These are phyloP conservation scores for Ciconia stormi DNA, from an alignment of 2,113 vertebrate species.

Conservation along the genomic window DNA sequence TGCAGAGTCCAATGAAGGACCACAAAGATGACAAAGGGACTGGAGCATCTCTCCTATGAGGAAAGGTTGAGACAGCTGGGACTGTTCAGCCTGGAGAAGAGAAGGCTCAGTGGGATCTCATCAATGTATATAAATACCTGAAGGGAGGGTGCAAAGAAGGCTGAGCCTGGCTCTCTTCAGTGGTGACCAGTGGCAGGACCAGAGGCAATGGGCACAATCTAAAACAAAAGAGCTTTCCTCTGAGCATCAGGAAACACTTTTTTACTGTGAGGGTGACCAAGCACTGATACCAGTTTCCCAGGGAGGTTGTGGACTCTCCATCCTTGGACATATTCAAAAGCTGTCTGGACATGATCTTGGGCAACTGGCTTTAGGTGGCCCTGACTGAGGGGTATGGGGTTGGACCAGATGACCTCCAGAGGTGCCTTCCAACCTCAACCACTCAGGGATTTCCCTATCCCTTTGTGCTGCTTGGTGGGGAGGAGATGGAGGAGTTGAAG, in stretches of 20 bases:
- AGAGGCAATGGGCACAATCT: not conserved
- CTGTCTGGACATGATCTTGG: not conserved
- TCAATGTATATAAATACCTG: not conserved
- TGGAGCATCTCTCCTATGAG: not conserved
- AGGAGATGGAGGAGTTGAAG: not conserved
- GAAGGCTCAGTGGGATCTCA: not conserved
- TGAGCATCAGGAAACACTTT: not conserved
- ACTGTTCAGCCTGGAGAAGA: not conserved
- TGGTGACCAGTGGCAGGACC: not conserved
- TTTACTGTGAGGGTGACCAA: not conserved
- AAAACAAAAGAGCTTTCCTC: not conserved
- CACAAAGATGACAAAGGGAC: not conserved
- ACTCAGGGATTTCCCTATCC: not conserved
- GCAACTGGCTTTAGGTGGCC: too few species aligned
- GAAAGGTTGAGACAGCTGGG: too few species aligned
- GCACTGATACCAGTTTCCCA: not conserved
- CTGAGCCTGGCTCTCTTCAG: rapidly evolving
- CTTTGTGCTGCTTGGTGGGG: rapidly evolving
- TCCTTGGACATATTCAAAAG: not conserved
- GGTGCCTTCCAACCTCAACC: not conserved
- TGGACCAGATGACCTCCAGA: not conserved
- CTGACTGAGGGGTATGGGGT: not conserved
- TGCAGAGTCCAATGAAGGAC: not conserved
- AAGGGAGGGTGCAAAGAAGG: not conserved
- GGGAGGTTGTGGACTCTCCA: not conserved